These are phyloP conservation scores for Oedothorax gibbosus DNA, from an alignment of 1,140 invertebrate genomes.

Conservation along the genomic window DNA sequence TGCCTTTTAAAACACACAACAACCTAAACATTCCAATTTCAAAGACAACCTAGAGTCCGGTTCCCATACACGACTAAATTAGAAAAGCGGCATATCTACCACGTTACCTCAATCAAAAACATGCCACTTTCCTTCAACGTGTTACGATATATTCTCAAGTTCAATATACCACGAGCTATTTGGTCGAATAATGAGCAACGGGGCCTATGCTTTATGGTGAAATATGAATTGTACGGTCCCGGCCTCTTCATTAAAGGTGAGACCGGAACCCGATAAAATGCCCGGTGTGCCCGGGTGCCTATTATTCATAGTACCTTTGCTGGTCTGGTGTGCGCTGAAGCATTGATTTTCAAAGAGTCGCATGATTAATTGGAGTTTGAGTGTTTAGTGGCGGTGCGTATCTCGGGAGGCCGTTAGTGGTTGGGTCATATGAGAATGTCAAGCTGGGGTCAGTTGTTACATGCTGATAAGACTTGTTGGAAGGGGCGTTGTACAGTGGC, in stretches of 20 bases:
- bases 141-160: too few relatives aligned
- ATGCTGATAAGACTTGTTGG: not conserved
- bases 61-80: too few relatives aligned
- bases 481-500: not conserved
- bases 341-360: not conserved
- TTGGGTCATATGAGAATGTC: not conserved
- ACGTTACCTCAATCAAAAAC: too few relatives aligned
- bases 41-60: too few relatives aligned
- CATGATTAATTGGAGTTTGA: not conserved
- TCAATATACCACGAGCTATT: not conserved
- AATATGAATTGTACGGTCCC: not conserved
- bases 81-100: too few relatives aligned
- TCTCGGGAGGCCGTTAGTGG: not conserved
- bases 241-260: slow-evolving; percentile 11
- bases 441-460: not conserved
- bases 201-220: not conserved
- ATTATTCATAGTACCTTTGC: not conserved
- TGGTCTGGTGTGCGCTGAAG: not conserved
- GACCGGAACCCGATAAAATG: slow-evolving; percentile 14
- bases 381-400: not conserved
- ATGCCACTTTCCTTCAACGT: too few relatives aligned
- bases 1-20: too few relatives aligned
- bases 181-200: slow-evolving; percentile 1
- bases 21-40: too few relatives aligned
- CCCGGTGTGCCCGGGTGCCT: not conserved